These are phyloP conservation scores for Bombycilla garrulus DNA, from an alignment of 2,113 vertebrate genomes.

Conservation along the genomic window DNA sequence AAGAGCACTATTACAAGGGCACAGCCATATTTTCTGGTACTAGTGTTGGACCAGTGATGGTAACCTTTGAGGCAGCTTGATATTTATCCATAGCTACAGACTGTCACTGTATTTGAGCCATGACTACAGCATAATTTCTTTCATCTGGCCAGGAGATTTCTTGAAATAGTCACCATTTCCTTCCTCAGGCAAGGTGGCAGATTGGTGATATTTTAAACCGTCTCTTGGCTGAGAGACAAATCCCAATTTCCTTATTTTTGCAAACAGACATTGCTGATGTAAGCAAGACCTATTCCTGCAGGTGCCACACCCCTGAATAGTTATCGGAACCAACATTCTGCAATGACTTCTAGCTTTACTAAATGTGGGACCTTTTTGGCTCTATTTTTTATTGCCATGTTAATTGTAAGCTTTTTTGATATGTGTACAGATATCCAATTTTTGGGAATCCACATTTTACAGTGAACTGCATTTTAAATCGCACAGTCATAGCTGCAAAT, in stretches of 20 bases:
- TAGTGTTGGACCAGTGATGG: not conserved
- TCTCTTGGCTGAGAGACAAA: not conserved
- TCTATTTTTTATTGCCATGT: not conserved
- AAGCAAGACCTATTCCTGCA: not conserved
- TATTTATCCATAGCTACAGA: not conserved
- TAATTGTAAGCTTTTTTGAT: not conserved
- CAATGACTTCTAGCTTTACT: not conserved
- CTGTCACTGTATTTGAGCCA: not conserved
- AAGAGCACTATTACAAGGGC: not conserved
- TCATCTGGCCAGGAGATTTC: not conserved
- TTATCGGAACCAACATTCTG: not conserved
- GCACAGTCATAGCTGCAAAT: not conserved
- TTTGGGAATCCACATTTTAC: not conserved
- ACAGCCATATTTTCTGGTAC: not conserved
- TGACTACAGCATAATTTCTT: not conserved
- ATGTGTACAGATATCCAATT: not conserved
- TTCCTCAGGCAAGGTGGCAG: slow-evolving; percentile 22
- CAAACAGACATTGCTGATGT: not conserved
- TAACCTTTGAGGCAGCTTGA: not conserved
- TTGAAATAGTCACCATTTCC: slow-evolving; percentile 25
- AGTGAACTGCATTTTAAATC: not conserved
- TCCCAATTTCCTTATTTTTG: not conserved
- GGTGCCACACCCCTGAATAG: not conserved
- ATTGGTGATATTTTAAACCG: slow-evolving; percentile 37
- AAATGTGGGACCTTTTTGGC: not conserved